phyloP scores from a whole-genome alignment of 2,797 vertebrate species.

The Alcedo atthis region DNA sequence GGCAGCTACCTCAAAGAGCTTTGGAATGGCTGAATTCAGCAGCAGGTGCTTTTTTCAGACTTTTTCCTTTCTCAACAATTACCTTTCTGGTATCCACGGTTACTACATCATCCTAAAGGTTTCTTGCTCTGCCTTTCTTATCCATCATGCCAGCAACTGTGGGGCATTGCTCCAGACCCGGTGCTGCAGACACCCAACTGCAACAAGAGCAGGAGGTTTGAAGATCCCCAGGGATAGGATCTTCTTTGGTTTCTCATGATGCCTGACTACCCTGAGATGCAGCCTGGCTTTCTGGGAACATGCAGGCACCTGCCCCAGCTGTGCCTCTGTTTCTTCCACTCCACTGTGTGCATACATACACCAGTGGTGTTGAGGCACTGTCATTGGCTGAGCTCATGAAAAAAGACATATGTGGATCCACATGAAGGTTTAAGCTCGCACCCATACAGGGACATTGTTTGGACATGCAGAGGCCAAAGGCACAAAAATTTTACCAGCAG shows the following conservation, averaged over 20 bases:
- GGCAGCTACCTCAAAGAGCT: slow-evolving; percentile 52
- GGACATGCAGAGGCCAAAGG: not conserved
- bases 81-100: slow-evolving; percentile 38
- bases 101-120: not conserved
- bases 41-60: slow-evolving; percentile 29
- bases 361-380: accelerated
- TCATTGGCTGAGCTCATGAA: not conserved
- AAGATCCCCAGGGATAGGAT: not conserved
- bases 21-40: slow-evolving; percentile 1
- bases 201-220: not conserved
- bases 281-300: not conserved
- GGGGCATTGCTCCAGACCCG: not conserved
- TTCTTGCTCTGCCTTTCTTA: not conserved
- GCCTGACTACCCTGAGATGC: not conserved
- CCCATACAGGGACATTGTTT: accelerated
- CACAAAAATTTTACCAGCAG: not conserved
- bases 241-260: not conserved
- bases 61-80: slow-evolving; percentile 4
- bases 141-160: not conserved
- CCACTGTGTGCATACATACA: not conserved
- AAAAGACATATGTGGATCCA: not conserved
- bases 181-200: not conserved
- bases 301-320: not conserved
- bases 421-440: not conserved
- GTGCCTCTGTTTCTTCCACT: accelerated